Evolutionary conservation across 1,140 invertebrate genomes (phyloP).

Genomic region (Cardiocondyla obscurior): DNA sequence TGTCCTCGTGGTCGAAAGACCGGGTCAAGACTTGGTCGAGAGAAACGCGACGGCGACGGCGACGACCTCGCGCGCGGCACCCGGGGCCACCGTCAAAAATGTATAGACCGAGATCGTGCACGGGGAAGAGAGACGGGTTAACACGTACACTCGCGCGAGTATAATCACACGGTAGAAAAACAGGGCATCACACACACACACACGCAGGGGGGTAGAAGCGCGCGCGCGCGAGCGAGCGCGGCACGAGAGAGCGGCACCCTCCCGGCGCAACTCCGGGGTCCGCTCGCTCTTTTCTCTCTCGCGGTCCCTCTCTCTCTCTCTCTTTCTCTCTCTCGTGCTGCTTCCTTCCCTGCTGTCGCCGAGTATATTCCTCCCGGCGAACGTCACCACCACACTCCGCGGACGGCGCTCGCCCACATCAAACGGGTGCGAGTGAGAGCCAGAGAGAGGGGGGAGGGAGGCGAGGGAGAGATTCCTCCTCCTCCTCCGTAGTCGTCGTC

Average conservation of each 20-base stretch:
- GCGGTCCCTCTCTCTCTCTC: not conserved
- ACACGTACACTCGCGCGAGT: constrained; percentile 41
- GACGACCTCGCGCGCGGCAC: not conserved
- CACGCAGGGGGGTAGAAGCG: constrained; percentile 26
- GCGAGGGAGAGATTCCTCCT: constrained; percentile 22
- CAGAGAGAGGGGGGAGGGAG: constrained; percentile 54
- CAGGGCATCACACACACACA: constrained; percentile 45
- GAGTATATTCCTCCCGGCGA: constrained; percentile 9
- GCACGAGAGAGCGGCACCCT: constrained; percentile 26
- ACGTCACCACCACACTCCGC: constrained; percentile 38
- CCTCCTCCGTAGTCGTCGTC: constrained; percentile 24
- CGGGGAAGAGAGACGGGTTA: not conserved
- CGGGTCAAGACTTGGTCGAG: not conserved
- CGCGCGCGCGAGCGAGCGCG: constrained; percentile 32
- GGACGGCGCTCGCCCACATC: constrained; percentile 34
- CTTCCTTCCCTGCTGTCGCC: constrained; percentile 5
- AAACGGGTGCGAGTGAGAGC: constrained; percentile 53
- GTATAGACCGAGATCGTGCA: not conserved
- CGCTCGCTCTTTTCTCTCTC: not conserved
- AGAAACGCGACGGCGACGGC: not conserved
- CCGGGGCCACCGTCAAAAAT: no score
- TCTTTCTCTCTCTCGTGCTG: not conserved
- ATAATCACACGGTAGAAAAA: constrained; percentile 50
- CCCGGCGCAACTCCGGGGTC: constrained; percentile 22
- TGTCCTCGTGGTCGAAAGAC: not conserved